Conservation (phyloP, 92 coral and sea anemone species). For the Pocillopora meandrina region DNA sequence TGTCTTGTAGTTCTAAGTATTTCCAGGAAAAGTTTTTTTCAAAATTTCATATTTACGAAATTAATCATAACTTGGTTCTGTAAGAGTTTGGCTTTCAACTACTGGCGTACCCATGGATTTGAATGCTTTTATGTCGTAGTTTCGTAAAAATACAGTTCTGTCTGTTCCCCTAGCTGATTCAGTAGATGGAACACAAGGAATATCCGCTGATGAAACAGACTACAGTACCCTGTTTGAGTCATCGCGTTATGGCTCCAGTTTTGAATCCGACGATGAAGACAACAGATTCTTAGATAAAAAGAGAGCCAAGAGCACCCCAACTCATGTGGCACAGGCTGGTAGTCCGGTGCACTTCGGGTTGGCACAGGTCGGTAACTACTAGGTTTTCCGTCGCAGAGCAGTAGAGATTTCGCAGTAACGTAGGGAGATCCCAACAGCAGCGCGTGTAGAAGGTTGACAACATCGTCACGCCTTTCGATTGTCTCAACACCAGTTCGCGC, state of each 20-base stretch:
- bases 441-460: too few relatives aligned
- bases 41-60: too few relatives aligned
- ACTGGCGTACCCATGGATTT: too few relatives aligned
- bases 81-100: too few relatives aligned
- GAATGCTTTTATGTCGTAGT: not conserved
- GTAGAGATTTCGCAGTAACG: too few relatives aligned
- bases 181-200: conserved; percentile 45
- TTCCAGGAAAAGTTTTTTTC: too few relatives aligned
- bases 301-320: conserved; percentile 66
- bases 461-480: too few relatives aligned
- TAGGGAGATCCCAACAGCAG: too few relatives aligned
- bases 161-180: conserved; percentile 7
- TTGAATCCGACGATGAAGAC: conserved; percentile 72
- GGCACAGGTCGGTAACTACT: conserved; percentile 71
- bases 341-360: conserved; percentile 87
- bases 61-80: too few relatives aligned
- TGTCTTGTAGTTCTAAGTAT: too few relatives aligned
- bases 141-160: not conserved
- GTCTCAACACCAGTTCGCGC: too few relatives aligned
- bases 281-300: conserved; percentile 31
- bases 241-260: conserved; percentile 33
- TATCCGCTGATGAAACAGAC: conserved; percentile 76
- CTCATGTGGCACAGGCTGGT: conserved; percentile 66
- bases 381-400: not conserved
- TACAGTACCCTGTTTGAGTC: conserved; percentile 91